Conservation (phyloP, 2,113 vertebrate species). For the Sylvicapra grimmia region DNA sequence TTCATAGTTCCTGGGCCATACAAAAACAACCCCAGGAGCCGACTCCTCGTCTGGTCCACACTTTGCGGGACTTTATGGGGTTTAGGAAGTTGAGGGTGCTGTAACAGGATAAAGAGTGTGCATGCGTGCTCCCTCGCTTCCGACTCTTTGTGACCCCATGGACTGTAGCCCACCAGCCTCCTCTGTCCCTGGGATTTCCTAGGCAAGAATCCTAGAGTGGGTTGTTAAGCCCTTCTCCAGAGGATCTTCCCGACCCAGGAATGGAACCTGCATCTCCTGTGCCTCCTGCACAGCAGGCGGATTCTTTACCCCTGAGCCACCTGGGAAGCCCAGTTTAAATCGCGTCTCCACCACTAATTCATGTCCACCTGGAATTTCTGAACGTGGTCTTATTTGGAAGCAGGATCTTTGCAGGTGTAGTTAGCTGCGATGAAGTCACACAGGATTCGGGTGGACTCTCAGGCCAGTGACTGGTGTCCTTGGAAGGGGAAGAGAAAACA, state of each 20-base stretch:
- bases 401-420: neutral
- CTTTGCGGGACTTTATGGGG: neutral
- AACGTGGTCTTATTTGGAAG: neutral
- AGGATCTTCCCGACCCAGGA: neutral
- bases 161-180: neutral
- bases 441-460: neutral
- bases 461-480: neutral
- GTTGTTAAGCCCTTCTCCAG: neutral
- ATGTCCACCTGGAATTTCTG: neutral
- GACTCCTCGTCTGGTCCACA: neutral
- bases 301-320: neutral
- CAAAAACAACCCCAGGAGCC: neutral
- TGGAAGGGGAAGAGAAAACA: neutral
- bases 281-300: neutral
- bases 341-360: neutral
- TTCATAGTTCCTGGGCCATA: neutral
- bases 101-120: neutral
- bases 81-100: neutral
- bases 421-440: neutral
- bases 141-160: neutral
- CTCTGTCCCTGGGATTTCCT: neutral
- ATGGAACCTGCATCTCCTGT: neutral
- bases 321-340: neutral
- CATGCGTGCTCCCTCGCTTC: fast-evolving
- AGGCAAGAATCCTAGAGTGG: neutral